Conservation (phyloP, 2,797 vertebrate species). For the Pitangus sulphuratus region DNA sequence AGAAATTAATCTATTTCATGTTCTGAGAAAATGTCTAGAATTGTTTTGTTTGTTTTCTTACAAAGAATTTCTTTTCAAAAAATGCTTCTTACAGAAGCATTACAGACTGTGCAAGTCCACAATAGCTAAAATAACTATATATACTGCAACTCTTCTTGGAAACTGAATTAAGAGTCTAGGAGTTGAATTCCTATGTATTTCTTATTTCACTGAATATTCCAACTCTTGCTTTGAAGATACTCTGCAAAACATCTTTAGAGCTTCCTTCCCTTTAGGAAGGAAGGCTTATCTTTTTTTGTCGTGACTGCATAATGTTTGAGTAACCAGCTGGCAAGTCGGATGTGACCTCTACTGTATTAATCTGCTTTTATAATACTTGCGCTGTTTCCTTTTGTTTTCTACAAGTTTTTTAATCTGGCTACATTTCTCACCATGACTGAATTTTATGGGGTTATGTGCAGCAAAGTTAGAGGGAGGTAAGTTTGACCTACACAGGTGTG, state of each 20-base stretch:
- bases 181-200: background rate
- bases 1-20: background rate
- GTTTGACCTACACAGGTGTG: background rate
- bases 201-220: background rate
- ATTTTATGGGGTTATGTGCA: background rate
- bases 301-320: fast-evolving
- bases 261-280: background rate
- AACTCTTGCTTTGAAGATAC: background rate
- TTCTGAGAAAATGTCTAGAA: background rate
- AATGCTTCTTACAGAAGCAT: background rate
- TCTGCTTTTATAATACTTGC: background rate
- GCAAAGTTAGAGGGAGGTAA: background rate
- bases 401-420: background rate
- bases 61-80: background rate
- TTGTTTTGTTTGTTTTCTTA: background rate
- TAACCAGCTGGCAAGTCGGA: background rate
- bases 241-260: background rate
- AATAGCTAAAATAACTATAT: background rate
- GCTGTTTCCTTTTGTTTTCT: background rate
- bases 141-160: background rate
- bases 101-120: background rate
- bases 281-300: background rate
- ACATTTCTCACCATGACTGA: background rate
- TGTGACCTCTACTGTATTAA: background rate
- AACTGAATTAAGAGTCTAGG: background rate